These are phyloP conservation scores for Alauda arvensis DNA, from an alignment of 2,797 vertebrate genomes.

Conservation along the genomic window DNA sequence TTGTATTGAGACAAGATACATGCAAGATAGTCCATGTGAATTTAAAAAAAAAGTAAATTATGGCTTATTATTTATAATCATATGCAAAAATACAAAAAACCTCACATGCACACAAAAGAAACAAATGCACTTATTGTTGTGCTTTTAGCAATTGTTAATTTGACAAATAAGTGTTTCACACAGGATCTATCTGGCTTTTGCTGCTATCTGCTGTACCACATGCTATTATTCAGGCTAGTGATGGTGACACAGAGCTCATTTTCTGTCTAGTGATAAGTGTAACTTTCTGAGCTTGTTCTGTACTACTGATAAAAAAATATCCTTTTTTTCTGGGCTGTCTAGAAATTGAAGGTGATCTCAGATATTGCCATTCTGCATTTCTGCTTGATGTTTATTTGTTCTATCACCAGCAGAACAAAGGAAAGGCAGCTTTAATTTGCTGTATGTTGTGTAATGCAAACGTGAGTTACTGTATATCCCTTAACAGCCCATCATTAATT, in stretches of 20 bases:
- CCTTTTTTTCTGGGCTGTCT: background rate
- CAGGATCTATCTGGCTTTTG: conserved; percentile 19
- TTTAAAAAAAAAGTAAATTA: background rate
- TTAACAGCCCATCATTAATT: conserved; percentile 46
- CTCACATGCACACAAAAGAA: background rate
- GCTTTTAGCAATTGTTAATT: conserved; percentile 46
- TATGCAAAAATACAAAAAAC: background rate
- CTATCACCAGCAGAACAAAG: conserved; percentile 8
- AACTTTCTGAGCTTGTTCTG: conserved; percentile 23
- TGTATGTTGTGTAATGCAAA: conserved; percentile 51
- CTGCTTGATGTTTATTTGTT: background rate
- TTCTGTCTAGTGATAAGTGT: conserved; percentile 14
- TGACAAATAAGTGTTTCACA: conserved; percentile 17
- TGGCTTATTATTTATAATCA: background rate
- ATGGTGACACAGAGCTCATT: background rate
- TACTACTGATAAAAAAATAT: background rate
- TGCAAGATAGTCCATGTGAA: background rate
- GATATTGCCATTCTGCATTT: background rate
- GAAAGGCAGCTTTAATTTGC: conserved; percentile 26
- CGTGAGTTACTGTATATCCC: conserved; percentile 59
- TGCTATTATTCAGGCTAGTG: conserved; percentile 6
- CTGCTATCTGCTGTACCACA: conserved; percentile 47
- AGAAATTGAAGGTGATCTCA: background rate
- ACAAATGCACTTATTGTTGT: background rate
- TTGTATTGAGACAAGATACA: background rate